Conservation (phyloP, 2,888 invertebrate genomes). For the Eumerus sabulonum region DNA sequence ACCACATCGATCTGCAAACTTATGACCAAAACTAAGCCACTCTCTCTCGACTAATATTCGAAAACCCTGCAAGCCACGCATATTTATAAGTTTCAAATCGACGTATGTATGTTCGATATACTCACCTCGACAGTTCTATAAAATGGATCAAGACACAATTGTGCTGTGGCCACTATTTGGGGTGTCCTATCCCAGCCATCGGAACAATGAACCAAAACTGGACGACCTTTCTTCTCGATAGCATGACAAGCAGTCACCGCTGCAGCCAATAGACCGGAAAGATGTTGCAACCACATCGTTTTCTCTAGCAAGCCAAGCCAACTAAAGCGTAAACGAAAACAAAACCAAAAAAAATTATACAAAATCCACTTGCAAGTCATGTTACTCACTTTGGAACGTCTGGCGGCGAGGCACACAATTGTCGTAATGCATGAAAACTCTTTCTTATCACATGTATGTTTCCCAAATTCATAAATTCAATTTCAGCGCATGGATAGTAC, state of each 20-base stretch:
- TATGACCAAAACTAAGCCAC: constrained; percentile 99
- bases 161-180: constrained; percentile 95
- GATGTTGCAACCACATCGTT: constrained; percentile 94
- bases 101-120: too few species aligned
- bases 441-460: constrained; percentile 98
- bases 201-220: constrained; percentile 97
- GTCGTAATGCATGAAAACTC: constrained; percentile 93
- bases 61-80: constrained; percentile 87
- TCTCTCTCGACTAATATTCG: constrained; percentile 95
- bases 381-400: constrained; percentile 87
- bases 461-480: constrained; percentile 97
- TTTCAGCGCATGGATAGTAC: constrained; percentile 96
- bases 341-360: constrained; percentile 70
- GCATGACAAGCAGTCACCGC: constrained; percentile 89
- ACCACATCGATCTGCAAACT: constrained; percentile 97
- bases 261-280: constrained; percentile 90
- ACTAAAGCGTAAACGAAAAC: constrained; percentile 80
- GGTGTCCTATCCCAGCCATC: constrained; percentile 99
- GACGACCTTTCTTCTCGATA: constrained; percentile 89
- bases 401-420: constrained; percentile 87
- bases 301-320: constrained; percentile 94
- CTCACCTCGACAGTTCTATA: constrained; percentile 93
- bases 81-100: too few species aligned
- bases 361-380: constrained; percentile 23
- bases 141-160: constrained; percentile 94